These are phyloP conservation scores for Matsumurasca onukii DNA, from an alignment of 1,140 invertebrate genomes.

Conservation along the genomic window DNA sequence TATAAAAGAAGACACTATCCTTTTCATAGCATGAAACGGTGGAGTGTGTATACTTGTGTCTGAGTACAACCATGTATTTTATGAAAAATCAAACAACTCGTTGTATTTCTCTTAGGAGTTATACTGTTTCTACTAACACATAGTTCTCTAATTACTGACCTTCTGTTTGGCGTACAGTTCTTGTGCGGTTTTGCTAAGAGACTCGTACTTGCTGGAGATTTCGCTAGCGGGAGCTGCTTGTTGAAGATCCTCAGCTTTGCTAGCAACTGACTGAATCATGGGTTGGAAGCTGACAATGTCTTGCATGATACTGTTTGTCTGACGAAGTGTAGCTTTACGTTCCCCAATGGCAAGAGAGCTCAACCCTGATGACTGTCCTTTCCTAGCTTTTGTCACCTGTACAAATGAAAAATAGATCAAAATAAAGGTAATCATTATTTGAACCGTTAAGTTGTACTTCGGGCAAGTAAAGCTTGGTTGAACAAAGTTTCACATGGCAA, in stretches of 20 bases:
- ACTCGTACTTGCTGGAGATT: slow-evolving; percentile 88
- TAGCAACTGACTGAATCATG: slow-evolving; percentile 91
- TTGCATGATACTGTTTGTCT: slow-evolving; percentile 91
- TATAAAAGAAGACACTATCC: too few relatives aligned
- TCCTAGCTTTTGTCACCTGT: slow-evolving; percentile 69
- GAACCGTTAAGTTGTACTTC: too few relatives aligned
- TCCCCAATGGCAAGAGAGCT: slow-evolving; percentile 79
- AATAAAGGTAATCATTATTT: too few relatives aligned
- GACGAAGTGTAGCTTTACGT: slow-evolving; percentile 82
- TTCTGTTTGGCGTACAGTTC: slow-evolving; percentile 79
- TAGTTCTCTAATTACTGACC: background rate
- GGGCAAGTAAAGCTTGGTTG: too few relatives aligned
- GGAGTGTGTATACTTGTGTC: too few relatives aligned
- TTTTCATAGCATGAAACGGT: too few relatives aligned
- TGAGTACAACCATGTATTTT: too few relatives aligned
- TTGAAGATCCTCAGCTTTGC: slow-evolving; percentile 85
- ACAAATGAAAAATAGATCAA: slow-evolving; percentile 15
- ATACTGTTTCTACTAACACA: background rate
- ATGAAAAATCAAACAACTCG: too few relatives aligned
- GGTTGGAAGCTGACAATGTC: slow-evolving; percentile 94
- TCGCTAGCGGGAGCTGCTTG: slow-evolving; percentile 84
- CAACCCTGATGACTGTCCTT: slow-evolving; percentile 65
- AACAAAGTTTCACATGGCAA: too few relatives aligned
- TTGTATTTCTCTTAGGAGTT: too few relatives aligned
- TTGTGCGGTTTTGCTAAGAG: slow-evolving; percentile 84